A percentile compares a stretch with the other conserved stretches of the same genome.
Evolutionary conservation across 2,797 vertebrate genomes (phyloP).

Genomic region (Tenualosa ilisha): DNA sequence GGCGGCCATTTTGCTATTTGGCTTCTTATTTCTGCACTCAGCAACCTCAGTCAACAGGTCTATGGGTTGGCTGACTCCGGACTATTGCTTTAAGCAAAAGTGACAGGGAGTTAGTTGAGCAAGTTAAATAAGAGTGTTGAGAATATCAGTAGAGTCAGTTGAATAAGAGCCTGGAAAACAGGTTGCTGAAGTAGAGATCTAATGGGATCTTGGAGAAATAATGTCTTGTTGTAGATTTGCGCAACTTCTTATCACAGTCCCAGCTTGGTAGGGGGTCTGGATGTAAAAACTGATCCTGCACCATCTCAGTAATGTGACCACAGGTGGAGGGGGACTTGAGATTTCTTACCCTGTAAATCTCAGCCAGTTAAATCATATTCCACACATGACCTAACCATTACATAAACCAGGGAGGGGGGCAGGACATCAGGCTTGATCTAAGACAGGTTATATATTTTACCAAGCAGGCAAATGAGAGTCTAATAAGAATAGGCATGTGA

Average conservation of each 20-base stretch:
- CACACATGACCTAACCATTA: not conserved
- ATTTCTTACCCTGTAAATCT: conserved; percentile 12
- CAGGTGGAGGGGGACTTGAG: not conserved
- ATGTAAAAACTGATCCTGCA: not conserved
- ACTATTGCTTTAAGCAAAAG: too few species aligned
- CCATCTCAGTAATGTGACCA: not conserved
- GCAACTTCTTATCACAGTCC: not conserved
- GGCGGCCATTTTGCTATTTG: too few species aligned
- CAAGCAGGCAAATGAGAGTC: not conserved
- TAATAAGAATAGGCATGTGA: not conserved
- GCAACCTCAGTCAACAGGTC: too few species aligned
- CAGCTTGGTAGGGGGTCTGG: not conserved
- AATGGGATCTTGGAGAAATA: not conserved
- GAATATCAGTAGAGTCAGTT: too few species aligned
- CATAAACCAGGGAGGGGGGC: not conserved
- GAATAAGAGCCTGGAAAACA: not conserved
- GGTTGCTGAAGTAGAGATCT: not conserved
- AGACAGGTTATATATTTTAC: not conserved
- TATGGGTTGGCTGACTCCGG: too few species aligned
- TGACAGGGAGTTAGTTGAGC: too few species aligned
- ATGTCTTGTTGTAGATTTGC: not conserved
- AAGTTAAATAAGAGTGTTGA: too few species aligned
- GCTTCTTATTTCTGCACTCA: too few species aligned
- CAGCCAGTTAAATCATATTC: not conserved
- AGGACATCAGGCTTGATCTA: not conserved